Base-by-base conservation (phyloP, 2,797 vertebrate species). In the Lithobates sylvaticus region DNA sequence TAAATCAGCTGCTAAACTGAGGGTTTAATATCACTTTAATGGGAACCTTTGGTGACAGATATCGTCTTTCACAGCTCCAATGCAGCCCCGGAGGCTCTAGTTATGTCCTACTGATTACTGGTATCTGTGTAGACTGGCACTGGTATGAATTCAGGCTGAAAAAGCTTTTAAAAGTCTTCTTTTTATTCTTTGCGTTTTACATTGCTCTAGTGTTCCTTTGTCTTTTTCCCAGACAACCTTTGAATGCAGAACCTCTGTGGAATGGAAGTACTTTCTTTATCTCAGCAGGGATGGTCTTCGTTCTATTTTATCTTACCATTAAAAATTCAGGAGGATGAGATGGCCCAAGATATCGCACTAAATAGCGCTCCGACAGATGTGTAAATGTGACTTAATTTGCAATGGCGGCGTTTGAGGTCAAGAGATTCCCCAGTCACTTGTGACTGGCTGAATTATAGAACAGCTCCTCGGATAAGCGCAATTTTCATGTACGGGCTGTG, bases 371-470 rank as follows among this genome's bases (percentile, higher is more conserved):
- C 10, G 64, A 79, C 27, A 69, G 65, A 79, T 79, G 89, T 91
- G 88, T 88, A 90, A 69, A 70, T 79, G 61, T 26, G 76, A 78
- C 61, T 50, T 69, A 65, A 79, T 70, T 79, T 13, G 26, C 32
- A 3, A 10, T 16, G 36, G 7, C 34, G 10, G 39, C 32, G n/a
- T 69, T 27, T 23, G 23, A 68, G 77, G 77, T 78, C 39, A 78
- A 12, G 26, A 27, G 61, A 39, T 44, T 79, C 77, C 77, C 77
- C 27, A 90, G 91, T 82, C 86, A 12, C 86, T 88, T 87, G 69
- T 54, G 10, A 36, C 89, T 78, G 89, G 86, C 61, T 78, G 18
- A 78, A 80, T 80, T 69, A 54, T 80, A 70, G 78, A 70, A 68
- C 10, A 70, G 78, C 67, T 70, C 47, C 26, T 54, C 18, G 78